Evolutionary conservation across 2,888 invertebrate species (phyloP).

Genomic region (Sarcophaga rosellei): DNA sequence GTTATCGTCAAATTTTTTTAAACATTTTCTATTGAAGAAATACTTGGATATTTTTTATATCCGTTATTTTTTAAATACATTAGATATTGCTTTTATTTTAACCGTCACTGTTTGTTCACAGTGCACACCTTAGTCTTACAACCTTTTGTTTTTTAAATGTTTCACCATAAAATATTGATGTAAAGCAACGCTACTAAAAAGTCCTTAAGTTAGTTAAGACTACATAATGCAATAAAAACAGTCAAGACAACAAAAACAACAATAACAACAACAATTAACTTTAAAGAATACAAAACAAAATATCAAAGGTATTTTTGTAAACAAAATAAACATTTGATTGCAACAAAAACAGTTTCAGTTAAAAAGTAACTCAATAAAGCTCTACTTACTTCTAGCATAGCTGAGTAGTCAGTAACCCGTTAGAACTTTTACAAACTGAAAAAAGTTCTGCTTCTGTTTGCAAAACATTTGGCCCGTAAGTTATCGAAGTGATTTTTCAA

Average conservation of each 20-base stretch:
- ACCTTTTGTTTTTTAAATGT: background rate
- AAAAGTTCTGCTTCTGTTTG: too few relatives aligned
- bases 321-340: background rate
- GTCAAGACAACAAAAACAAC: background rate
- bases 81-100: too few relatives aligned
- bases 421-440: too few relatives aligned
- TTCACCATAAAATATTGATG: too few relatives aligned
- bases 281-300: background rate
- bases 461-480: background rate
- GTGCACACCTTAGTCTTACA: background rate
- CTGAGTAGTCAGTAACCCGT: too few relatives aligned
- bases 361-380: background rate
- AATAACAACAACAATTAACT: background rate
- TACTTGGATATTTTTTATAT: too few relatives aligned
- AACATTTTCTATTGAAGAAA: too few relatives aligned
- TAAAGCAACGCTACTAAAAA: slow-evolving; percentile 9
- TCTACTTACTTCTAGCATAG: too few relatives aligned
- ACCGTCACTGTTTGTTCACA: background rate
- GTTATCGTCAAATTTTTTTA: too few relatives aligned
- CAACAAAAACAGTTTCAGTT: too few relatives aligned
- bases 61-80: too few relatives aligned
- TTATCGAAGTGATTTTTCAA: background rate
- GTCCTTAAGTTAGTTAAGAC: slow-evolving; percentile 32
- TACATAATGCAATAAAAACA: background rate
- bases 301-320: background rate